Conservation (phyloP, 1,140 invertebrate species). For the Fopius arisanus region DNA sequence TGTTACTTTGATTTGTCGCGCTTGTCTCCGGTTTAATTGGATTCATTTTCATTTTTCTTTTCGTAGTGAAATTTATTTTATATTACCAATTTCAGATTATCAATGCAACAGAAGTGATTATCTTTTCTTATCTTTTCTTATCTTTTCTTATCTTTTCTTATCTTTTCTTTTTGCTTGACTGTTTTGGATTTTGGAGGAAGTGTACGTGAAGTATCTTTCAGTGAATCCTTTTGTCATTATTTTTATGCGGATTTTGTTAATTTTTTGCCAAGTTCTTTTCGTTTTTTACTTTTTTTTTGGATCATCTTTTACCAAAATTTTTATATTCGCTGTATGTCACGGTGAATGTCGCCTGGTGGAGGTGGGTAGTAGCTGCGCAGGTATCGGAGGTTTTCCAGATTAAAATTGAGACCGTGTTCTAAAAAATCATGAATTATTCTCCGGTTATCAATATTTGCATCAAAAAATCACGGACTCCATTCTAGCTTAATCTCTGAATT, state of each 20-base stretch:
- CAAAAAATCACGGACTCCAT: not conserved
- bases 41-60: conserved; percentile 12
- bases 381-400: not conserved
- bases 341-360: not conserved
- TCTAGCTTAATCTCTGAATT: too few species aligned
- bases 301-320: not conserved
- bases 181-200: too few species aligned
- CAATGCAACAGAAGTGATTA: too few species aligned
- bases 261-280: not conserved
- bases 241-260: too few species aligned
- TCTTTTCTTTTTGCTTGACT: too few species aligned
- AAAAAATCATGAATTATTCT: not conserved
- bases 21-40: too few species aligned
- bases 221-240: too few species aligned
- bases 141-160: too few species aligned
- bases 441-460: not conserved
- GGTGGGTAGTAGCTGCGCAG: not conserved
- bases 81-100: too few species aligned
- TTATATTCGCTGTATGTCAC: not conserved
- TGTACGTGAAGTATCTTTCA: too few species aligned
- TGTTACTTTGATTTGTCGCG: too few species aligned
- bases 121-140: too few species aligned
- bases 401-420: not conserved
- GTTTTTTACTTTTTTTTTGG: not conserved
- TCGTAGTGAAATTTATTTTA: not conserved